Evolutionary conservation across 2,888 invertebrate species (phyloP), one percentile per base, ranked within the genome.

Genomic region (Drosophila nr. fundita): DNA sequence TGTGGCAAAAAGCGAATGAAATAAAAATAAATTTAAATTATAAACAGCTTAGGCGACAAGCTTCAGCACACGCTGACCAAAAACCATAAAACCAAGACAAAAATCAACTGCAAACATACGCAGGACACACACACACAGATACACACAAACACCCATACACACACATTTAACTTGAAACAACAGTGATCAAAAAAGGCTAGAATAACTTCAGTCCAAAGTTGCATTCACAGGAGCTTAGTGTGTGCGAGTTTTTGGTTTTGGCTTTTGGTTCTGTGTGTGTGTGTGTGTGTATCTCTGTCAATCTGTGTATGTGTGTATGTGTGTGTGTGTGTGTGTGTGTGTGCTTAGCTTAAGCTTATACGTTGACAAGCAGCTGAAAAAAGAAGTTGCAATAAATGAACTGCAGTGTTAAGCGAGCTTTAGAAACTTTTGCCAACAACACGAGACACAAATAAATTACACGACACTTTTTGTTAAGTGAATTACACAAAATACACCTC

Each of bases 11-110:
- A 71, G 11, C 21, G 64, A 73, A 78, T 73, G 63, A 78, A 73
- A 71, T 64, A 76, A 74, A 82, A 71, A 79, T 73, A 58, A 69
- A 75, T 78, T 75, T 50, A 82, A 80, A 75, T 82, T 85, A 85
- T 86, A 88, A 86, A 88, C 86, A 82, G 84, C 87, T 86, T 86
- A 86, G 70, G 76, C 58, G 58, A 62, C 62, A 79, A 72, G 68
- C 78, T 84, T 71, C 66, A 60, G 64, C 77, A 70, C 53, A 66
- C 67, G 61, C 50, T 69, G 60, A 67, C 64, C 68, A 66, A 82
- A 87, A 80, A 79, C 87, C 84, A 87, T 84, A 83, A 24, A 83
- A 87, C 82, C 84, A 87, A 84, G 87, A 68, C 81, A 81, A 81
- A 84, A 83, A 73, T 68, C 70, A 52, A 54, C 76, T 32, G 42